phyloP scores from a whole-genome alignment of 2,888 invertebrate genomes.

The Cryptocephalus moraei region DNA sequence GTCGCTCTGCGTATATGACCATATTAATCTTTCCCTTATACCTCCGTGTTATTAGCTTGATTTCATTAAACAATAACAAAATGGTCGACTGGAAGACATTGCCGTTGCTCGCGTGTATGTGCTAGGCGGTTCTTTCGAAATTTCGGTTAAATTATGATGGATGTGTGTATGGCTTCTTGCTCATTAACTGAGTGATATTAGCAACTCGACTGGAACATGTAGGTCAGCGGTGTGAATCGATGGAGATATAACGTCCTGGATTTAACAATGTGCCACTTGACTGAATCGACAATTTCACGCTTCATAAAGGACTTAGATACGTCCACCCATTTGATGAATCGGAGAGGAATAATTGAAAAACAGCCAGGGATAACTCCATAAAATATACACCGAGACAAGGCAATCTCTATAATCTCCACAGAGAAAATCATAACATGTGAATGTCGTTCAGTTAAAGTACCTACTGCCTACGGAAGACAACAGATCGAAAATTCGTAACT shows the following conservation, averaged over 20 bases:
- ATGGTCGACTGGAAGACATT: conserved; percentile 6
- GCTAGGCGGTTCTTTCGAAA: neutral
- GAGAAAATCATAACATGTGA: too few species aligned
- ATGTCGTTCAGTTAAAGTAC: too few species aligned
- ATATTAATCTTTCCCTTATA: conserved; percentile 9
- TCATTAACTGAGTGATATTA: conserved; percentile 19
- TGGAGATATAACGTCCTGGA: neutral
- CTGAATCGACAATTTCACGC: neutral
- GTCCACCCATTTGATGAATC: too few species aligned
- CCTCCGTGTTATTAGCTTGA: neutral
- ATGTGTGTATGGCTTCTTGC: conserved; percentile 19
- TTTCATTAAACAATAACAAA: conserved; percentile 2
- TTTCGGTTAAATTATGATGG: conserved; percentile 20
- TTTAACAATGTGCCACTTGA: neutral
- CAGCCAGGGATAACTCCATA: too few species aligned
- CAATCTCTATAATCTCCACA: too few species aligned
- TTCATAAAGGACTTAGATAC: neutral
- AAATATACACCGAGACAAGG: too few species aligned
- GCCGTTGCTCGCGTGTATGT: neutral
- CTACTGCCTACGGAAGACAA: too few species aligned
- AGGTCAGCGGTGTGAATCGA: conserved; percentile 13
- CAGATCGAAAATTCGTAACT: too few species aligned
- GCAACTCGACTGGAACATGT: conserved; percentile 13
- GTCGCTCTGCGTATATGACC: conserved; percentile 16
- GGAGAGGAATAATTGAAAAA: too few species aligned